phyloP scores from a whole-genome alignment of 2,888 invertebrate genomes.

The Sericinus montela region DNA sequence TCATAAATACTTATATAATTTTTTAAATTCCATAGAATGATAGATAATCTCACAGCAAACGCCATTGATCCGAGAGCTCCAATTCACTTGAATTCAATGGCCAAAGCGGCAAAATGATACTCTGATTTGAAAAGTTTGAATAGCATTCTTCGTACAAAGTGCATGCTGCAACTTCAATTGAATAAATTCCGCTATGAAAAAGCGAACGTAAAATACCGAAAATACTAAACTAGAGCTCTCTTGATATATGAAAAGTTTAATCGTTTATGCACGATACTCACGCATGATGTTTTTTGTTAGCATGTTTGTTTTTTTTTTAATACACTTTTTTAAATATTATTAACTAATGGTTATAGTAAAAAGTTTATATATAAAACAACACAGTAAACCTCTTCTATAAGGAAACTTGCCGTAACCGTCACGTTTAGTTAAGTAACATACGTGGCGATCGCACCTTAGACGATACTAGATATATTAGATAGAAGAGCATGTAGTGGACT shows the following conservation, averaged over 20 bases:
- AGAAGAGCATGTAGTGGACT: no score
- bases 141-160: neutral
- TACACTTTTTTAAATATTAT: no score
- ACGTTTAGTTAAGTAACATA: no score
- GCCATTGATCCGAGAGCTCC: neutral
- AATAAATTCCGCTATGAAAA: neutral
- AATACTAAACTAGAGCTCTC: neutral
- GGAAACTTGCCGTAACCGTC: no score
- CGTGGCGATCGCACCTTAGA: no score
- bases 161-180: slow-evolving; percentile 1
- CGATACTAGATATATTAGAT: no score
- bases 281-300: neutral
- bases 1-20: no score
- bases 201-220: neutral
- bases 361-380: no score
- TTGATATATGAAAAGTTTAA: neutral
- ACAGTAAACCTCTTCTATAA: no score
- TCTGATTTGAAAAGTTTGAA: slow-evolving; percentile 15
- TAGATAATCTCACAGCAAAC: no score
- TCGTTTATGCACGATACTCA: neutral
- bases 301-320: neutral
- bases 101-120: slow-evolving; percentile 6
- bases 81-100: slow-evolving; percentile 7
- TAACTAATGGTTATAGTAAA: no score
- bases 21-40: no score